A percentile compares a stretch with the other conserved stretches of the same genome.
Evolutionary conservation across 2,888 invertebrate species (phyloP).

Genomic region (Polyommatus icarus): DNA sequence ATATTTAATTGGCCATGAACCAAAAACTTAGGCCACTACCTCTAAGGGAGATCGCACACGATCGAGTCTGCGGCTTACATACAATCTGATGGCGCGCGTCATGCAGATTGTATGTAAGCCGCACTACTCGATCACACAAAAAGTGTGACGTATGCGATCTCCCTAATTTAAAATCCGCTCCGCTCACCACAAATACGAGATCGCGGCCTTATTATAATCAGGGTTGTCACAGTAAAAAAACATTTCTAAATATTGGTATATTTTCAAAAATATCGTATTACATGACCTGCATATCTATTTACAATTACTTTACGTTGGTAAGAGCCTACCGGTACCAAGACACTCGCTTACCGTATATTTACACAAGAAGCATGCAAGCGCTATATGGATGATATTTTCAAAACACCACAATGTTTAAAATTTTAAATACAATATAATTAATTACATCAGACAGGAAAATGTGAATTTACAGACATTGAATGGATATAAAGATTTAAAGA

Average conservation of each 20-base stretch:
- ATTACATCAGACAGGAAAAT: neutral
- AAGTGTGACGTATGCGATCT: no score
- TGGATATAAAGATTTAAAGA: neutral
- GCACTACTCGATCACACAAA: no score
- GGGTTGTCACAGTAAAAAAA: constrained; percentile 45
- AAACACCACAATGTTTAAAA: neutral
- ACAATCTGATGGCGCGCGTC: no score
- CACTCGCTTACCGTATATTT: constrained; percentile 46
- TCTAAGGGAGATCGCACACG: no score
- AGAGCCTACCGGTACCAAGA: constrained; percentile 46
- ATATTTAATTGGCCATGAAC: no score
- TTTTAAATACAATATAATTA: neutral
- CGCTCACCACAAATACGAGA: no score
- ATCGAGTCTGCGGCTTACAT: no score
- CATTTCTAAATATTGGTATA: constrained; percentile 77
- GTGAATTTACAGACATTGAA: neutral
- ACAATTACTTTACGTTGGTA: constrained; percentile 71
- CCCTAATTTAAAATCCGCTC: no score
- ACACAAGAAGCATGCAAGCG: constrained; percentile 47
- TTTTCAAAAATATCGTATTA: constrained; percentile 80
- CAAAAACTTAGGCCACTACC: no score
- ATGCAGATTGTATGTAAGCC: no score
- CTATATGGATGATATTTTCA: constrained; percentile 33
- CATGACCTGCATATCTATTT: constrained; percentile 78
- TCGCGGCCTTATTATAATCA: neutral